Conservation (phyloP, 2,113 vertebrate genomes). For the Toxotes jaculatrix region DNA sequence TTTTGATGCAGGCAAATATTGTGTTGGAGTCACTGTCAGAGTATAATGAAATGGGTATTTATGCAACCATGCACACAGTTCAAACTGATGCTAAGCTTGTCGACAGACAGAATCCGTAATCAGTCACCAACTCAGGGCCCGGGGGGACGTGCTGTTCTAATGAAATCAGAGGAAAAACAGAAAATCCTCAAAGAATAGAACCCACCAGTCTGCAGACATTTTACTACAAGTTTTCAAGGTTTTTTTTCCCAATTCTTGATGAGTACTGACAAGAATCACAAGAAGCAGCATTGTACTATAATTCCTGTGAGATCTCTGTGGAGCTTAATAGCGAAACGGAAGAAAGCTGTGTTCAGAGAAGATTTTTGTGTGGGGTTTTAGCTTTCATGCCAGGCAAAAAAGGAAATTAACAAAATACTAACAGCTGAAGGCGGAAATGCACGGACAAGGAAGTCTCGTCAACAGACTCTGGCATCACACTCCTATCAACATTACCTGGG, state of each 20-base stretch:
- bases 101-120: slow-evolving; percentile 79
- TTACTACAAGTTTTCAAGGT: slow-evolving; percentile 42
- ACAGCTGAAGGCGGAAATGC: slow-evolving; percentile 49
- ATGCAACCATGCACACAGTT: slow-evolving; percentile 75
- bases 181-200: slow-evolving; percentile 63
- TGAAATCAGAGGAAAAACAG: slow-evolving; percentile 67
- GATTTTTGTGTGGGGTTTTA: slow-evolving; percentile 36
- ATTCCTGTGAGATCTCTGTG: slow-evolving; percentile 59
- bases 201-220: slow-evolving; percentile 46
- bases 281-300: slow-evolving; percentile 34
- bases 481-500: slow-evolving; percentile 53
- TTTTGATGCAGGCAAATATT: slow-evolving; percentile 64
- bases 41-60: slow-evolving; percentile 79
- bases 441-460: slow-evolving; percentile 39
- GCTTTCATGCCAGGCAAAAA: slow-evolving; percentile 49
- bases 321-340: slow-evolving; percentile 57
- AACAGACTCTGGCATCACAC: slow-evolving; percentile 32
- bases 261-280: slow-evolving; percentile 60
- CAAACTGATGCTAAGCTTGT: slow-evolving; percentile 74
- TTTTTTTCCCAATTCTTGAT: slow-evolving; percentile 46
- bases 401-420: slow-evolving; percentile 66
- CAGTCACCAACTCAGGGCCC: slow-evolving; percentile 73
- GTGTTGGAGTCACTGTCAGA: slow-evolving; percentile 62
- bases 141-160: slow-evolving; percentile 58
- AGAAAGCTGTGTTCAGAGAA: slow-evolving; percentile 48